A percentile compares a stretch with the other conserved stretches of the same genome.
Conservation (phyloP, 2,888 invertebrate species). For the Dicyrtomina minuta region DNA sequence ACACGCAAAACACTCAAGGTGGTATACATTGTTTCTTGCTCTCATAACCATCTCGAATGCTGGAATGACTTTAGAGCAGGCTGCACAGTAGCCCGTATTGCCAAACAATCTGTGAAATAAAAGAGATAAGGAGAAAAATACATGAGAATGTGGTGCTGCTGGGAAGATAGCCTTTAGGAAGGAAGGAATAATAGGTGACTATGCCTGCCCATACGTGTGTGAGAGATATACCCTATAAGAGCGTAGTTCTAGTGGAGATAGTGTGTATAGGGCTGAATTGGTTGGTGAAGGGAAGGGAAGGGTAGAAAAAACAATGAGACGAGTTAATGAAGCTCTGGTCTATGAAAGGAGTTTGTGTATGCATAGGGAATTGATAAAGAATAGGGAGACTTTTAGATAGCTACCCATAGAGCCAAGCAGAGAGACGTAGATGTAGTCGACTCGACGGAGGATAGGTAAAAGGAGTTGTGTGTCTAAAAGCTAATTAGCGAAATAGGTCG, state of each 20-base stretch:
- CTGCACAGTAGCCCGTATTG: conserved; percentile 93
- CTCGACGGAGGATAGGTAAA: conserved; percentile 23
- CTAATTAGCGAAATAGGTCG: conserved; percentile 45
- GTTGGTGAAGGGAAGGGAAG: not conserved
- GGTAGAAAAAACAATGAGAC: conserved; percentile 26
- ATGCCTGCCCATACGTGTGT: not conserved
- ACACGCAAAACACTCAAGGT: conserved; percentile 96
- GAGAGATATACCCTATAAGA: not conserved
- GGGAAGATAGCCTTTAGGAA: not conserved
- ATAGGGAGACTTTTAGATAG: not conserved
- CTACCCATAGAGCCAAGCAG: too few relatives aligned
- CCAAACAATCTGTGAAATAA: conserved; percentile 75
- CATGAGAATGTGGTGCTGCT: not conserved
- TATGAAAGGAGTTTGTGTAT: conserved; percentile 26
- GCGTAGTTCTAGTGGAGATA: too few relatives aligned
- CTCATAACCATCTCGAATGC: conserved; percentile 99
- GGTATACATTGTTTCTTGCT: conserved; percentile 93
- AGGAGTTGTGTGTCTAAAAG: conserved; percentile 38
- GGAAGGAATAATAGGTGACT: conserved; percentile 3
- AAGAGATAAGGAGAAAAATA: conserved; percentile 15
- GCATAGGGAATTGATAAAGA: conserved; percentile 33
- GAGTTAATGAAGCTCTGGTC: conserved; percentile 30
- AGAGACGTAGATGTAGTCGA: conserved; percentile 7
- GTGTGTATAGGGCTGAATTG: not conserved
- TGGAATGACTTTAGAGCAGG: conserved; percentile 96